Evolutionary conservation across 2,113 vertebrate genomes (phyloP), one percentile per base, ranked within the genome.

Genomic region (Boleophthalmus pectinirostris): DNA sequence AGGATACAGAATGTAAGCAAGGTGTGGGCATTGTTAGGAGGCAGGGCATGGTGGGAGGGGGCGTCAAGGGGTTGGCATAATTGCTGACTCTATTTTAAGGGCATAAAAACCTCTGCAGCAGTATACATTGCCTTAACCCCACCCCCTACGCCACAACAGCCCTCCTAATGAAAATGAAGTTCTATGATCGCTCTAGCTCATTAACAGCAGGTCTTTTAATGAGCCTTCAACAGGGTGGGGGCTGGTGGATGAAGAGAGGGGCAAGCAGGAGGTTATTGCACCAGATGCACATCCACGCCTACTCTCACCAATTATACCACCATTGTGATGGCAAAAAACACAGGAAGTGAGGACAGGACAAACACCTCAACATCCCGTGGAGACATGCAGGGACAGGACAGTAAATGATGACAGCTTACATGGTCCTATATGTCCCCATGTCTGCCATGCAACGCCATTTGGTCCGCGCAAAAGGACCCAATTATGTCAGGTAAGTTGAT

Each of bases 201-300:
- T 94, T 94, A 94, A 93, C 92, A 93, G 92, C 82, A 91, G 90
- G 92, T 88, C 87, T 91, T 89, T 93, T 94, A 94, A 94, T 94
- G 93, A 94, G 91, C 87, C 91, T 94, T 92, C 92, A 91, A 85
- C 87, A 88, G 83, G 90, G 89, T 81, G 90, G 91, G 91, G 93
- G 91, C 77, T 89, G 88, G 86, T 77, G 77, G 77, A 82, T 82
- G 86, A 87, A 85, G 84, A 85, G 85, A 69, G 68, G 74, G 64
- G 79, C 77, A 81, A 70, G 24, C 43, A 35, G 66, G 76, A 79
- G 68, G 81, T 73, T 83, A 85, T 88, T 87, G 84, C 88, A 89
- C 87, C 92, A 91, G 91, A 93, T 93, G 90, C 85, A 92, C 88
- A 85, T 77, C 89, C 78, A 89, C 91, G 83, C 87, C 90, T 89